Base-by-base conservation (phyloP, 2,797 vertebrate species). In the Siniperca obscura region DNA sequence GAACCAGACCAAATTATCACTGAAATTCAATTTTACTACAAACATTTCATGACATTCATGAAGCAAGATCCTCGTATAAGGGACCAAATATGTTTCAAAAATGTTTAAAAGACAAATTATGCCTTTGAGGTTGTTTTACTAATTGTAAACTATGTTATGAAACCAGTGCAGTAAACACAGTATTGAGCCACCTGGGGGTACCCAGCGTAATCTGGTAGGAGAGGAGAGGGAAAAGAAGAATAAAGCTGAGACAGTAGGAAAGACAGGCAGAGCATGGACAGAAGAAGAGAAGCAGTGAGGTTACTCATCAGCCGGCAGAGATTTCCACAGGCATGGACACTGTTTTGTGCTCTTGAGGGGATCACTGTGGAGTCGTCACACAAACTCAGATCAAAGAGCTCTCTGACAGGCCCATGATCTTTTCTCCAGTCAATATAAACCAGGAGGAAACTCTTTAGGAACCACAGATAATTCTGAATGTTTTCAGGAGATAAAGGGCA, bases 381-480 rank as follows among this genome's bases (percentile, higher is more conserved):
- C 89, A 95, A 95, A 78, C 91, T 92, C 91, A 97, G 96, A 98
- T 98, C 97, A 98, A 98, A 99, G 97, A 67, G 82, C 74, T 69
- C 85, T 78, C 87, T 84, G 82, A 89, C 85, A 82, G 86, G 78
- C 71, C 87, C 87, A 86, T 87, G 88, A 89, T 90, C 90, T 86
- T 86, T 86, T 87, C 89, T 85, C 87, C 81, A 82, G 86, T 93
- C 91, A 93, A 79, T 89, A 93, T 87, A 96, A 94, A 97, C 95
- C 95, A 94, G 93, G 94, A 81, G 82, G 95, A 95, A 92, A 91
- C 93, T 96, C 95, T 95, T 96, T 87, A 92, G 94, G 93, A 95
- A 94, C 90, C 94, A 88, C 94, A 95, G 96, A 98, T 97, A 96
- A 97, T 95, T 94, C 93, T 88, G 85, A 89, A 91, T 94, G 92